Base-by-base conservation (phyloP, 2,113 vertebrate species). In the Epinephelus cyanopodus region DNA sequence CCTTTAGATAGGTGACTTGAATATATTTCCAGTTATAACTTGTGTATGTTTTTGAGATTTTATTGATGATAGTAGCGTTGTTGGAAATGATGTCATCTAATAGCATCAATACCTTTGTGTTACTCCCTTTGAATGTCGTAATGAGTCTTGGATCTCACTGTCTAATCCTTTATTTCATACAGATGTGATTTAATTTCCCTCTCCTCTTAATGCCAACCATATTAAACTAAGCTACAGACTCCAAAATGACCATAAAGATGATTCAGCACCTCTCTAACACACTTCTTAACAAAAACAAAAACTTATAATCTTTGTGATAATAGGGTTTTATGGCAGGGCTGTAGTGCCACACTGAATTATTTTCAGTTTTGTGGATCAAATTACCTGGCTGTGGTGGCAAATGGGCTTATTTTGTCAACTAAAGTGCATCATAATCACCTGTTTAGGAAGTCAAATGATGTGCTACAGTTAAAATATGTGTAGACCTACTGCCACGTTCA, bases 131-230 rank as follows among this genome's bases (percentile, higher is more conserved):
- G 6, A 39, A 10, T 6, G 13, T 23, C 5, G 19, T 21, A 29
- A 18, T 4, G 29, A 42, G n/a, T 42, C 29, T 23, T 63, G 19
- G 54, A 56, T 19, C 21, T 42, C 5, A 14, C 1, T 23, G 3
- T 48, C 3, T 56, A n/a, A 23, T 56, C 14, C 4, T 42, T 54
- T 10, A 29, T 25, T 50, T 61, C 17, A 37, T 11, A 33, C 5
- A 50, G 56, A 9, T 52, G 57, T 50, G 57, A 62, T 61, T 74
- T 50, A 50, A 37, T 74, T 48, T 48, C 70, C 23, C n/a, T 48
- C 6, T 21, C 39, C 19, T 63, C 33, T 63, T 21, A 39, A 6
- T 63, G 10, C n/a, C 61, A 48, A 33, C 19, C 5, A 23, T 27
- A 23, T 23, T 39, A n/a, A 57, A 14, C 23, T 66, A 66, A 66